These are phyloP conservation scores for Conomelus anceps DNA, from an alignment of 2,888 invertebrate genomes.

Conservation along the genomic window DNA sequence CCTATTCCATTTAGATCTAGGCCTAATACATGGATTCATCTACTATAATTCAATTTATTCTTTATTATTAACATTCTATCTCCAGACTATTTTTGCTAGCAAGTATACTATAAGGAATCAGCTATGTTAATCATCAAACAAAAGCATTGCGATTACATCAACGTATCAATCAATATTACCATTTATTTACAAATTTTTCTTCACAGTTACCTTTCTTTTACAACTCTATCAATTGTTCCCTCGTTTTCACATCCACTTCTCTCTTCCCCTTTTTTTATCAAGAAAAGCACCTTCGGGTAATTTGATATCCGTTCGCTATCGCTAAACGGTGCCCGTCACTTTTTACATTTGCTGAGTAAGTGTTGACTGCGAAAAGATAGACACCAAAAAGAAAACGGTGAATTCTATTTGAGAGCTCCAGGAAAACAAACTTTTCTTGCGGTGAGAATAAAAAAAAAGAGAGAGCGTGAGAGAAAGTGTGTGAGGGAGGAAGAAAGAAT, in stretches of 20 bases:
- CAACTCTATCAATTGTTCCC: neutral
- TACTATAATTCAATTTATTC: too few species aligned
- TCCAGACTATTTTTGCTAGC: too few species aligned
- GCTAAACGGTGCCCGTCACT: neutral
- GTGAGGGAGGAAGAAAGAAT: neutral
- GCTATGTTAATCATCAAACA: too few species aligned
- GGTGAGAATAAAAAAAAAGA: neutral
- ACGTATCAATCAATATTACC: neutral
- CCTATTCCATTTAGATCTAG: too few species aligned
- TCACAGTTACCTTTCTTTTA: neutral
- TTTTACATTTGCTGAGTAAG: neutral
- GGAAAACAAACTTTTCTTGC: neutral
- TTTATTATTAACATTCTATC: too few species aligned
- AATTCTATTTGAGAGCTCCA: neutral
- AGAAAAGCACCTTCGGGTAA: neutral
- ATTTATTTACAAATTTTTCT: neutral
- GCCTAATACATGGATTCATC: too few species aligned
- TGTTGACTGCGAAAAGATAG: neutral
- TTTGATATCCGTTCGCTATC: neutral
- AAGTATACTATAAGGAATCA: too few species aligned
- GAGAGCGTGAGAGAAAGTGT: too few species aligned
- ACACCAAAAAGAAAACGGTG: neutral
- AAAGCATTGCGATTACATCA: neutral
- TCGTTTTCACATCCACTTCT: neutral
- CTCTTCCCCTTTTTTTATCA: neutral